Evolutionary conservation across 2,888 invertebrate genomes (phyloP), one percentile per base, ranked within the genome.

Genomic region (Catocala nupta): DNA sequence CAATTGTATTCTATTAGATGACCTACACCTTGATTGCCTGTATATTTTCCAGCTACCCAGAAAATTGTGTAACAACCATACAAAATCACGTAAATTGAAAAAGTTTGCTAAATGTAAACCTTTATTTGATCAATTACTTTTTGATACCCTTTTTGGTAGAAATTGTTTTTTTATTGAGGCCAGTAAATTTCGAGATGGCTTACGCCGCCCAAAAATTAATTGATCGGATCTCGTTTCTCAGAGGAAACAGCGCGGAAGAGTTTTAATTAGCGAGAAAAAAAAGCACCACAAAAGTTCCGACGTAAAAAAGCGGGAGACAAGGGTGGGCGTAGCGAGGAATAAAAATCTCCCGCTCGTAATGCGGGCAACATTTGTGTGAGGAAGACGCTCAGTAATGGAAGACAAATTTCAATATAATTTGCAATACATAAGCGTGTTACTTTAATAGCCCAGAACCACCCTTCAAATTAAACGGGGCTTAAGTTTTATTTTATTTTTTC

Each of bases 351-450:
- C 92, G 90, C 85, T 87, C 92, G 90, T 93, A 93, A 93, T 91
- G 92, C 93, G 93, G 93, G 91, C 91, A 93, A 93, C 94, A 94
- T 94, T 94, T 94, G 94, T 93, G 93, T 93, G 90, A 93, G 93
- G 92, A 93, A 94, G 92, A 90, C 90, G 90, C 91, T 89, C 90
- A 89, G 93, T 93, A 94, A 94, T 94, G 93, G 94, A 94, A 94
- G 94, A 94, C 94, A 94, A 94, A 94, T 94, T 94, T 94, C 94
- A 94, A 94, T 94, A 94, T 94, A 94, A 94, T 94, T 94, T 94
- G 93, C 94, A 94, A 94, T 94, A 94, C 94, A 94, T 94, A 94
- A 94, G 94, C 94, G 94, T 94, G 93, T 94, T 94, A 94, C 93
- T 94, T 94, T 94, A 94, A 94, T 94, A 94, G 94, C 91, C 94